Evolutionary conservation across 2,113 vertebrate genomes (phyloP), one percentile per base, ranked within the genome.

Genomic region (Eolophus roseicapilla): DNA sequence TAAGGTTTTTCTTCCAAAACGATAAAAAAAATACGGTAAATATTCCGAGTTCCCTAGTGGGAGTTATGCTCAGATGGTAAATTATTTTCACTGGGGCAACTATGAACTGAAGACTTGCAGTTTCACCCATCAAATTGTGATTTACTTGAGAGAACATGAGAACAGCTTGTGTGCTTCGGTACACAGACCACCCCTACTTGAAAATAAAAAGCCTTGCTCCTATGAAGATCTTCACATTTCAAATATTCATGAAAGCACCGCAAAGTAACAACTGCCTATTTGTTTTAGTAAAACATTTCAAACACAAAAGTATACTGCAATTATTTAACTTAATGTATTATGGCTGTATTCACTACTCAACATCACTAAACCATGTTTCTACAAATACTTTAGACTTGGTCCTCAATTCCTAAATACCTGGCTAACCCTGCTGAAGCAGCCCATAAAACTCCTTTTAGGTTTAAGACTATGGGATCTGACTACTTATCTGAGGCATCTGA

Each of bases 51-150:
- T 97, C 35, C 76, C 77, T 69, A 64, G 23, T 63, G 18, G 28
- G 28, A 89, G 12, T 27, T 95, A 39, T 44, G 12, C 44, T 94
- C 41, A 91, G 44, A 35, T 80, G 73, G 95, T 28, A 79, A 74
- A 92, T 90, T 49, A 77, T 78, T 96, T 96, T 95, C 86, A 64
- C 60, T 83, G 15, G 65, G 70, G 33, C 79, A 96, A 95, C 94
- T 92, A 82, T 76, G 37, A 70, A 83, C 33, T 49, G 85, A 95
- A 47, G 73, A 94, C 60, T 77, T 94, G 57, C 64, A 88, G 39
- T 89, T 94, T 93, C 81, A 95, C 73, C 78, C 76, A 94, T 57
- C 93, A 27, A 75, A 50, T 55, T 91, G 41, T 69, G 53, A 88
- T 89, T 94, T 96, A 92, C 77, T 94, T 77, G 53, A 69, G 44